Evolutionary conservation across 2,797 vertebrate species (phyloP).

Genomic region (Aplochiton taeniatus): DNA sequence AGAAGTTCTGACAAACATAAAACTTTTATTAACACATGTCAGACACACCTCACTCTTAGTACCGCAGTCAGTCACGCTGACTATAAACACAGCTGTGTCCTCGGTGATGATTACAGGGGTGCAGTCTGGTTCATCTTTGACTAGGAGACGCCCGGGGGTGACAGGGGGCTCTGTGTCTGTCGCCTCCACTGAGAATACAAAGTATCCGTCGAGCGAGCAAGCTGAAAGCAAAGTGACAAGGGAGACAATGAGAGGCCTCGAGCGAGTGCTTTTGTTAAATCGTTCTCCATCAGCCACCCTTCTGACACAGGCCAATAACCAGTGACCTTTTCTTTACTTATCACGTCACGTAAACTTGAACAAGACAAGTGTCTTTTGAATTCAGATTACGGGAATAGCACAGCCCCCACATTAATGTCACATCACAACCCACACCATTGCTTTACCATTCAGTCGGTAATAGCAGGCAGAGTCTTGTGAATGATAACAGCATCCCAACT

Average conservation of each 20-base stretch:
- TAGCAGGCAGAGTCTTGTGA: constrained; percentile 45
- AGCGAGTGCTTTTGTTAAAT: neutral
- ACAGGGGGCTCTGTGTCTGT: constrained; percentile 40
- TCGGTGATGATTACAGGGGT: constrained; percentile 49
- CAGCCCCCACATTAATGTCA: neutral
- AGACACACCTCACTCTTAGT: constrained; percentile 53
- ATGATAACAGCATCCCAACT: constrained; percentile 67
- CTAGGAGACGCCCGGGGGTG: constrained; percentile 44
- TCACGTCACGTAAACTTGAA: neutral
- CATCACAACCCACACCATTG: neutral
- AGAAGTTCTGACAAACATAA: too few relatives aligned
- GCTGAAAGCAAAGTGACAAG: constrained; percentile 36
- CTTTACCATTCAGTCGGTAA: constrained; percentile 64
- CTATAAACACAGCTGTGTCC: constrained; percentile 64
- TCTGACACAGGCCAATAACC: neutral
- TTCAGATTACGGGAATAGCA: neutral
- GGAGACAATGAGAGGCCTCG: neutral
- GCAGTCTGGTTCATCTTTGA: constrained; percentile 62
- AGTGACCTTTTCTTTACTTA: neutral
- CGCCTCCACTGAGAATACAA: constrained; percentile 66
- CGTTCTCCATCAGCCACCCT: neutral
- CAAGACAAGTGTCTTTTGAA: neutral
- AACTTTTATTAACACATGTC: neutral
- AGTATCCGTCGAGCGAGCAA: constrained; percentile 71
- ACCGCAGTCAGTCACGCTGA: constrained; percentile 64